Conservation (phyloP, 1,140 invertebrate genomes). For the Marisa cornuarietis region DNA sequence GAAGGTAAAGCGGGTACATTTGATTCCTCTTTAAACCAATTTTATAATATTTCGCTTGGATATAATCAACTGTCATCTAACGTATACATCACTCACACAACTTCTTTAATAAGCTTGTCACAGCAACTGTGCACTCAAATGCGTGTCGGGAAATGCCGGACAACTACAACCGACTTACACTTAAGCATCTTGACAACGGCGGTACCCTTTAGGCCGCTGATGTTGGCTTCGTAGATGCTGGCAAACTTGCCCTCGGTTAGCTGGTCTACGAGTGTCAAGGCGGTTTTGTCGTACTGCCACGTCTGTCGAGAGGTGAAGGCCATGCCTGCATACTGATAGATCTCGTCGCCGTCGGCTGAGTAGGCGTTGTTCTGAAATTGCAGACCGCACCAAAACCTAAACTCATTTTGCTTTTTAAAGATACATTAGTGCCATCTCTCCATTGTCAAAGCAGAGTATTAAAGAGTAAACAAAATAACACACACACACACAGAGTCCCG, state of each 20-base stretch:
- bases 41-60: neutral
- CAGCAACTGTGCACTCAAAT: neutral
- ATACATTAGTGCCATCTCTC: conserved; percentile 30
- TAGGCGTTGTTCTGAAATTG: conserved; percentile 3
- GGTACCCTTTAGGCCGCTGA: neutral
- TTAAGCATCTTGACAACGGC: conserved; percentile 37
- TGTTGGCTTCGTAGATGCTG: conserved; percentile 35
- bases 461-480: neutral
- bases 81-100: no score
- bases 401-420: no score
- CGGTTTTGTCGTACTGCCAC: neutral
- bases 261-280: conserved; percentile 1
- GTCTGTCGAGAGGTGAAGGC: neutral
- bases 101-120: no score
- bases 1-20: no score
- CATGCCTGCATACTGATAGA: conserved; percentile 16
- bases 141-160: neutral
- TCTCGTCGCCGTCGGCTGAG: conserved; percentile 2
- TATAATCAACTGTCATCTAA: no score
- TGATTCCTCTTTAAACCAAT: no score
- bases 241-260: conserved; percentile 21
- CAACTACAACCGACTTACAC: conserved; percentile 25
- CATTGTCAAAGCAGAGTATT: conserved; percentile 19
- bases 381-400: no score
- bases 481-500: neutral